Evolutionary conservation across 2,888 invertebrate species (phyloP), one percentile per base, ranked within the genome.

Genomic region (Petrophora chlorosata): DNA sequence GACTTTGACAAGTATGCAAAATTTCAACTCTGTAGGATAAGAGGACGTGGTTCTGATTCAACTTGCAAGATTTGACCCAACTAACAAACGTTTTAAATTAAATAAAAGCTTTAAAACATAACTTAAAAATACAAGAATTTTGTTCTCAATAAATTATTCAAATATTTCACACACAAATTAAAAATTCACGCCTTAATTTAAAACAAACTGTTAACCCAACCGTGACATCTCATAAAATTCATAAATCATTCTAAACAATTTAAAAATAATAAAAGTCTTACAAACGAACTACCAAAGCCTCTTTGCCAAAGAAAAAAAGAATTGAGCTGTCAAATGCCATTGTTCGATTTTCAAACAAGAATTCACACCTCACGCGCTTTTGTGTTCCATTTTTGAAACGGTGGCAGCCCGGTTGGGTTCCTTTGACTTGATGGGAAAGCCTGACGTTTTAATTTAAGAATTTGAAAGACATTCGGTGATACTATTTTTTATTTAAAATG

Each of bases 241-340:
- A 50, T 61, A 59, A 61, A 59, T 63, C 62, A 65, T 53, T 56
- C 54, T 13, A 36, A 8, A 17, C 41, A 53, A 56, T 52, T 39
- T 42, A 56, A 52, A 61, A 60, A 62, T 59, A 65, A 64, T 53
- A 66, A 66, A 62, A 64, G 49, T 53, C 28, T 32, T 43, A 59
- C 59, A 54, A 57, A 56, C 65, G 41, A 63, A 65, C 67, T 68
- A 65, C 67, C 68, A 63, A 53, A 60, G 66, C 63, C 63, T 49
- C 61, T 56, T 58, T 58, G 19, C 33, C 9, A 25, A 36, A 62
- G 61, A 72, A 73, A 70, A 74, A 70, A 68, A 66, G 63, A 69
- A 80, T 75, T 70, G 77, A 74, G 70, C 78, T 76, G 79, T 79
- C 80, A 79, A 76, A 73, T 43, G 45, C 62, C 59, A 69, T 81